A percentile compares a stretch with the other conserved stretches of the same genome.
phyloP scores from a whole-genome alignment of 2,113 vertebrate genomes.

The Pavo muticus region DNA sequence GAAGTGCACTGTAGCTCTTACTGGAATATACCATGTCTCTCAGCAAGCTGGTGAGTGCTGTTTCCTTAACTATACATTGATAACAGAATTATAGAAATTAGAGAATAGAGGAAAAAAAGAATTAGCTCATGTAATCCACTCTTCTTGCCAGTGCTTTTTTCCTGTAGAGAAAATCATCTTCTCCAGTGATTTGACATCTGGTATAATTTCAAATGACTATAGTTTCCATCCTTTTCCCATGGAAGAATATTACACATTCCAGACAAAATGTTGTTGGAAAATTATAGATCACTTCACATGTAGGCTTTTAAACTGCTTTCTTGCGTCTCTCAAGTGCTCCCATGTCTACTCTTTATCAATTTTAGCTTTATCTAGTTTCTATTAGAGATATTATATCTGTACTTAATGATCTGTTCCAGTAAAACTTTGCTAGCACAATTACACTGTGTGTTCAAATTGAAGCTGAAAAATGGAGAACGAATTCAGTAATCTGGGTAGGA shows the following conservation, averaged over 20 bases:
- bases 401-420: constrained; percentile 30
- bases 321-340: background rate
- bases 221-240: background rate
- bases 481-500: constrained; percentile 22
- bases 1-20: background rate
- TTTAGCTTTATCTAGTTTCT: constrained; percentile 33
- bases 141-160: background rate
- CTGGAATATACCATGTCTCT: background rate
- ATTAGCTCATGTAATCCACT: background rate
- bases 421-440: constrained; percentile 17
- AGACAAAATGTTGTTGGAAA: background rate
- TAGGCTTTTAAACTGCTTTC: background rate
- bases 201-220: background rate
- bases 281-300: background rate
- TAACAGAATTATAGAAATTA: background rate
- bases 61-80: background rate
- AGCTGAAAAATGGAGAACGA: constrained; percentile 22
- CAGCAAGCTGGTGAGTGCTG: background rate
- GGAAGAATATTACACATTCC: background rate
- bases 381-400: constrained; percentile 5
- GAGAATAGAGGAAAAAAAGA: background rate
- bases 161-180: background rate
- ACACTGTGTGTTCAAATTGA: constrained; percentile 27
- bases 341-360: background rate
- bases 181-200: background rate